A percentile compares a stretch with the other conserved stretches of the same genome.
These are phyloP conservation scores for Masticophis lateralis DNA, from an alignment of 2,797 vertebrate genomes.

Conservation along the genomic window DNA sequence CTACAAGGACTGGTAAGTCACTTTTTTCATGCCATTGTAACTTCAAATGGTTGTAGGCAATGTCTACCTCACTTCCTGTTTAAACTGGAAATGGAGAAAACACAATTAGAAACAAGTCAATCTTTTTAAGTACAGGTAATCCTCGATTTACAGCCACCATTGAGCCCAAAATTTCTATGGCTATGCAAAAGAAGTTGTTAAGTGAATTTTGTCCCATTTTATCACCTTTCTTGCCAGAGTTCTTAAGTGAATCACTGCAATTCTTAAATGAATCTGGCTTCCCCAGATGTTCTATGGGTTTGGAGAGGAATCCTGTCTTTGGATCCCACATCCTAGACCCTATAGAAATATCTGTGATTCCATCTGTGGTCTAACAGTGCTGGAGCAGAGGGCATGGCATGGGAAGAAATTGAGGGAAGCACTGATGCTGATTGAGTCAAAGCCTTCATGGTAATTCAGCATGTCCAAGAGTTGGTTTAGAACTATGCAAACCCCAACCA, in stretches of 20 bases:
- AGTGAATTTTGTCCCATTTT: neutral
- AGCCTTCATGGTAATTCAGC: neutral
- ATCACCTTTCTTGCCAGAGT: neutral
- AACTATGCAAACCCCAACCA: neutral
- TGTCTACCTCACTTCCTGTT: neutral
- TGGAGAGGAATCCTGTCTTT: neutral
- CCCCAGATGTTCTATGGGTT: neutral
- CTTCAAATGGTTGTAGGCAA: neutral
- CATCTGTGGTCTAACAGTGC: neutral
- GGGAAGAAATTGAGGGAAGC: neutral
- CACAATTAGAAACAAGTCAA: neutral
- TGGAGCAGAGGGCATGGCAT: neutral
- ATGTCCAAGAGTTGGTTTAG: neutral
- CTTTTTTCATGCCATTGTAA: neutral
- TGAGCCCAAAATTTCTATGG: neutral
- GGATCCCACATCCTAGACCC: neutral
- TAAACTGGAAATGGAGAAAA: neutral
- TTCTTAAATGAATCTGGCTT: neutral
- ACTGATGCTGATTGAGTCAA: neutral
- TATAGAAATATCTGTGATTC: neutral
- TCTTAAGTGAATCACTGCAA: neutral
- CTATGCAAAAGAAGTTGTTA: neutral
- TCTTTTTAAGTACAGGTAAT: conserved; percentile 15
- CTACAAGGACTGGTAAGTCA: neutral
- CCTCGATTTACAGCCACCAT: neutral